Evolutionary conservation across 2,888 invertebrate genomes (phyloP).

Genomic region (Perizoma flavofasciatum): DNA sequence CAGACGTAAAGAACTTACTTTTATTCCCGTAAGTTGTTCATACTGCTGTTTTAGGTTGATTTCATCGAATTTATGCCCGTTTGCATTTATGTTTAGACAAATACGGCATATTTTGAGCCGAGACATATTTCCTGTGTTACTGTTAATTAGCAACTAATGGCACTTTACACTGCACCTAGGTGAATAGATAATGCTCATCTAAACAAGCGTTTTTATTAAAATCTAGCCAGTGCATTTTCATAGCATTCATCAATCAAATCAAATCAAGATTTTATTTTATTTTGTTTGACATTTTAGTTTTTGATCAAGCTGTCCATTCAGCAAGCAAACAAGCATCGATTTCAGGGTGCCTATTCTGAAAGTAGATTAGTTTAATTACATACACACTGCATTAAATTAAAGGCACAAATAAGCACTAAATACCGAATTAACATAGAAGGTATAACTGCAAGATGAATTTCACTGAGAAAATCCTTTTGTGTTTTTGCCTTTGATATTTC

Average conservation of each 20-base stretch:
- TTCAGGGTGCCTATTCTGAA: too few species aligned
- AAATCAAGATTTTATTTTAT: slow-evolving; percentile 7
- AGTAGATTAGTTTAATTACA: too few species aligned
- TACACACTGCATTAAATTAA: too few species aligned
- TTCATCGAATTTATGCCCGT: slow-evolving; percentile 53
- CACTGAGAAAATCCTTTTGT: too few species aligned
- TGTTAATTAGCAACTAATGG: slow-evolving; percentile 5
- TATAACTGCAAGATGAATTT: too few species aligned
- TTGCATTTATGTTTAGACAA: slow-evolving; percentile 55
- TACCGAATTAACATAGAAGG: too few species aligned
- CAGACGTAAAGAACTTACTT: slow-evolving; percentile 47
- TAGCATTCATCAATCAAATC: slow-evolving; percentile 5
- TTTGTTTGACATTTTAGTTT: not conserved
- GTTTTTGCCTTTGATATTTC: too few species aligned
- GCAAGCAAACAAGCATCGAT: too few species aligned
- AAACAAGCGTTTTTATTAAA: slow-evolving; percentile 6
- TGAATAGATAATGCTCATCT: not conserved
- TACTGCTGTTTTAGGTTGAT: slow-evolving; percentile 55
- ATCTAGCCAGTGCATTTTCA: slow-evolving; percentile 17
- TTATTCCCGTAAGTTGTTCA: slow-evolving; percentile 56
- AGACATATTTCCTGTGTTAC: slow-evolving; percentile 42
- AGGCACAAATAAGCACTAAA: too few species aligned
- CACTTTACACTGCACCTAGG: slow-evolving; percentile 4
- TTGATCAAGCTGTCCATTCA: too few species aligned
- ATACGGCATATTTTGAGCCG: slow-evolving; percentile 56